These are phyloP conservation scores for Calosoma granatense DNA, from an alignment of 1,140 invertebrate genomes.

Conservation along the genomic window DNA sequence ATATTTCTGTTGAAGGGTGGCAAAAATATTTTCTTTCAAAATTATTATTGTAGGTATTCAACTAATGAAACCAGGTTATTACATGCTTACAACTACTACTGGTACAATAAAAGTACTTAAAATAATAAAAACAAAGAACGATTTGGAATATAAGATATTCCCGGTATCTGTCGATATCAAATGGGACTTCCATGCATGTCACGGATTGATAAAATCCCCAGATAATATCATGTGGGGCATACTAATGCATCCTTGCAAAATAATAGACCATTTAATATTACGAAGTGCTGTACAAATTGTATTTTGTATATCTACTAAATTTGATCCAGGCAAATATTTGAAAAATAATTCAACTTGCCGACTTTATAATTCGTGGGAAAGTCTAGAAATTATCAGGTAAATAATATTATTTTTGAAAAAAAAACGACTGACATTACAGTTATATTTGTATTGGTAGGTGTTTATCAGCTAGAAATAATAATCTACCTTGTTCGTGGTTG, in stretches of 20 bases:
- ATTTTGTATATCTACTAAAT: background rate
- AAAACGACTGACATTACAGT: too few species aligned
- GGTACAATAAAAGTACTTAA: slow-evolving; percentile 13
- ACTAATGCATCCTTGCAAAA: slow-evolving; percentile 13
- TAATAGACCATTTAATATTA: slow-evolving; percentile 10
- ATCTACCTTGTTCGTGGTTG: background rate
- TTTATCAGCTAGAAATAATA: background rate
- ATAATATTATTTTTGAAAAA: background rate
- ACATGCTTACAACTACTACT: slow-evolving; percentile 10
- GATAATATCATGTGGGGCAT: slow-evolving; percentile 12
- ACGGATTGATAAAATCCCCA: slow-evolving; percentile 14
- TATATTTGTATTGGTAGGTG: slow-evolving; percentile 5
- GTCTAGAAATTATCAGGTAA: slow-evolving; percentile 16
- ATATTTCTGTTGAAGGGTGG: background rate
- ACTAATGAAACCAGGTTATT: slow-evolving; percentile 10
- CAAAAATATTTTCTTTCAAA: background rate
- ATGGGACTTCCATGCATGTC: slow-evolving; percentile 9
- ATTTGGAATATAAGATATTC: slow-evolving; percentile 8
- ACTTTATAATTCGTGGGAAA: slow-evolving; percentile 13
- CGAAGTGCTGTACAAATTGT: slow-evolving; percentile 12
- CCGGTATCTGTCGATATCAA: slow-evolving; percentile 10
- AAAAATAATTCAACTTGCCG: slow-evolving; percentile 1
- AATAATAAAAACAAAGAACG: slow-evolving; percentile 10
- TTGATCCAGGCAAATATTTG: slow-evolving; percentile 12
- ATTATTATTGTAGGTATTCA: slow-evolving; percentile 11